Base-by-base conservation (phyloP, 2,888 invertebrate species). In the Synanthedon myopaeformis region DNA sequence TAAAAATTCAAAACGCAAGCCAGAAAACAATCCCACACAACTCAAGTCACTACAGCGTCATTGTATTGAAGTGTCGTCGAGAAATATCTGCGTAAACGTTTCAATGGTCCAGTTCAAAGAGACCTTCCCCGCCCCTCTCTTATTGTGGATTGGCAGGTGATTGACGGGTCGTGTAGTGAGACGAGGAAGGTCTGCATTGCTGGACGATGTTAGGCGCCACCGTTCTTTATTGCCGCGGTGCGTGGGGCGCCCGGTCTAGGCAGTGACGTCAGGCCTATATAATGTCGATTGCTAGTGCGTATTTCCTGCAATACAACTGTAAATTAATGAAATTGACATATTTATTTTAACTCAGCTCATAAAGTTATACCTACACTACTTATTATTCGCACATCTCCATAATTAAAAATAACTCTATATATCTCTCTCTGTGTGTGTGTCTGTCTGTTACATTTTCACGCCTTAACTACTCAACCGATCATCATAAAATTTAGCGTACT, bases 171-270 rank as follows among this genome's bases (percentile, higher is more conserved):
- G 54, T 54, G 52, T 53, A 50, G 52, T 54, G 54, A 51, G 52
- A 23, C 35, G 41, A 28, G 52, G 56, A 56, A 51, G 71, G 58
- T 62, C 69, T 52, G 53, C 53, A 55, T 55, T 55, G 59, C 57
- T 69, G 72, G 72, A 64, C 58, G 56, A 55, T 54, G 61, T 64
- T 54, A 66, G 74, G 74, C 74, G 75, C 76, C 76, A 66, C 28
- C 57, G 63, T 71, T 76, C 72, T 76, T 76, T 76, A 76, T 72
- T 59, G 62, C 59, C 51, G 55, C 52, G 45, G 45, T 45, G 45
- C 45, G 45, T 45, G 45, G 14, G 45, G 45, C 45, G 45, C 45
- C 45, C 35, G 35, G 13, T 45, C 45, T 45, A n/a, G 45, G 54
- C 52, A 52, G 54, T 58, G 61, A 59, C 62, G 64, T 61, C 57